These are phyloP conservation scores for Musca domestica DNA, from an alignment of 1,140 invertebrate species.

Conservation along the genomic window DNA sequence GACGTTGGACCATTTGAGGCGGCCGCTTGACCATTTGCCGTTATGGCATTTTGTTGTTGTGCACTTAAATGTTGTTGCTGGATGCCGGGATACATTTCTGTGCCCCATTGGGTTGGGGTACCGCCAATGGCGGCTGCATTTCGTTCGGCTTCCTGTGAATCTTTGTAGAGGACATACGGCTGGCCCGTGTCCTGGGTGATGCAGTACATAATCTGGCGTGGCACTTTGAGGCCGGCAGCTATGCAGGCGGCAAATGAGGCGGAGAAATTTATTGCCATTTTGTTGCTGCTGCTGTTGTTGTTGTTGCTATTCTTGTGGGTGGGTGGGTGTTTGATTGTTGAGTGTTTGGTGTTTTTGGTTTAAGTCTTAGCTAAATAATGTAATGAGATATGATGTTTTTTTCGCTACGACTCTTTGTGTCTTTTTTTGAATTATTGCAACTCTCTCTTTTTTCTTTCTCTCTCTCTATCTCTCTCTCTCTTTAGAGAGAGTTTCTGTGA, in stretches of 20 bases:
- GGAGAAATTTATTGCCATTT: slow-evolving; percentile 66
- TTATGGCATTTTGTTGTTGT: slow-evolving; percentile 55
- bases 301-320: too few species aligned
- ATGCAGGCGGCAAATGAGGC: slow-evolving; percentile 65
- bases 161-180: slow-evolving; percentile 83
- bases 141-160: slow-evolving; percentile 73
- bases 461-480: too few species aligned
- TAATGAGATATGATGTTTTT: background rate
- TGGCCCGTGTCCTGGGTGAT: slow-evolving; percentile 77
- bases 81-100: slow-evolving; percentile 61
- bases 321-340: background rate
- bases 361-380: slow-evolving; percentile 6
- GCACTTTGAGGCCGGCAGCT: slow-evolving; percentile 63
- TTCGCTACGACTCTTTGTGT: too few species aligned
- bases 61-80: slow-evolving; percentile 57
- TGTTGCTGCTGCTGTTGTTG: background rate
- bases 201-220: slow-evolving; percentile 67
- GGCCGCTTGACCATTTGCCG: slow-evolving; percentile 55
- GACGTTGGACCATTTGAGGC: slow-evolving; percentile 42
- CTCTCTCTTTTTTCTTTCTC: background rate
- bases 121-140: slow-evolving; percentile 56
- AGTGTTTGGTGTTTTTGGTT: background rate
- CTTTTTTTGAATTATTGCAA: too few species aligned
- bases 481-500: too few species aligned
- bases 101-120: slow-evolving; percentile 63